Evolutionary conservation across 1,140 invertebrate genomes (phyloP), one percentile per base, ranked within the genome.

Genomic region (Atta cephalotes): DNA sequence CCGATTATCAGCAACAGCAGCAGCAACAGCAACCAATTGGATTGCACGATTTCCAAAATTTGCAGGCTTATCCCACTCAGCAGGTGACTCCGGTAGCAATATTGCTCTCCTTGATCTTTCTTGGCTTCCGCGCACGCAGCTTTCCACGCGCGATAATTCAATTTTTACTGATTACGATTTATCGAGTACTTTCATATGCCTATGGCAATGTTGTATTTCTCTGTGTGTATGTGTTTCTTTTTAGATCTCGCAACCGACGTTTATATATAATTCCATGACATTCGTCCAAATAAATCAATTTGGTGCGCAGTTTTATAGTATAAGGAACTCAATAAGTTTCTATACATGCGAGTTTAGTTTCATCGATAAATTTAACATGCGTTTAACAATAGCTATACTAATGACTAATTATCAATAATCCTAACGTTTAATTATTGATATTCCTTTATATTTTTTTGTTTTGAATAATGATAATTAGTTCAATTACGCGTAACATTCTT

Each of bases 31-130:
- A 88, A 58, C 76, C 70, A 12, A 62, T 62, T 25, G 77, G 28
- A 14, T 53, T 84, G 7, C 95, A 95, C 45, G 93, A 92, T 84
- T 95, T 92, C 84, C 94, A 89, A 74, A 94, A 93, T 90, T 92
- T 95, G 87, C 92, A 93, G 78, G 87, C 89, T 86, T 95, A 94
- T 82, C 80, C 90, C 31, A 92, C 85, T 91, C 93, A 94, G 77
- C 95, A 95, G 94, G 95, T 95, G 71, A 91, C 25, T 63, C 28
- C 60, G 39, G 7, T 58, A n/a, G 56, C 39, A 45, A 12, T 71
- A 7, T 58, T 25, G 16, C 18, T 18, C 10, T 21, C 63, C 31
- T 51, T n/a, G 49, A 5, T 56, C 12, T 18, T 51, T 53, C 28
- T 77, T n/a, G 21, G 45, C 35, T 28, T 49, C 31, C 31, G 25